Evolutionary conservation across 1,140 invertebrate genomes (phyloP), one percentile per base, ranked within the genome.

Genomic region (Heliconius nattereri): DNA sequence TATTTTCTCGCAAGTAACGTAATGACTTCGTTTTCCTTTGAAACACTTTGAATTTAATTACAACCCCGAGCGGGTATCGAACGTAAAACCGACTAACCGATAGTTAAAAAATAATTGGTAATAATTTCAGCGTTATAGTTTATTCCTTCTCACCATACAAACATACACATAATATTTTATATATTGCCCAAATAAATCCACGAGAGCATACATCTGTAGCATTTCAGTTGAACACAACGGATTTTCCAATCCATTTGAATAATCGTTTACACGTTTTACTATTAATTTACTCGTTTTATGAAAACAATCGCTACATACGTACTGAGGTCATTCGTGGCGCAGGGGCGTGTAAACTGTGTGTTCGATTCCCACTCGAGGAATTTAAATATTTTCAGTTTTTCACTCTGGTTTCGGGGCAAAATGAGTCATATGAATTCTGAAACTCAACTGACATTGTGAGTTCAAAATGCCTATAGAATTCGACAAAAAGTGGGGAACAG

Each of bases 251-350:
- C 60, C 60, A 66, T 66, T 66, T 66, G 13, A 66, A 66, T 66
- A 66, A 66, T 66, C 60, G 60, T 11, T 29, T 66, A 66, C 60
- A 66, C 60, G 60, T 9, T 66, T 72, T 72, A 72, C 37, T 72
- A 40, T 72, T 72, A 72, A 37, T 72, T 35, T 72, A 40, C 35
- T 9, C 8, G 35, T 40, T 32, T 35, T 71, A 40, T 72, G 32
- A 72, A 72, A 72, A 72, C 71, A 37, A 72, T 66, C 29, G 60
- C 60, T 26, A 60, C 60, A 66, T 29, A 29, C 26, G 13, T 2
- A 66, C 6, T 54, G 52, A 54, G 52, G 57, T 7, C 57, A n/a
- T 23, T 60, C 57, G n/a, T 60, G 57, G 57, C 9, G 57, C 23
- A 23, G n/a, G 0, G n/a, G 8, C 54, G 20, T 60, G 54, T n/a